Evolutionary conservation across 1,140 invertebrate species (phyloP).

Genomic region (Drosophila pseudoananassae): DNA sequence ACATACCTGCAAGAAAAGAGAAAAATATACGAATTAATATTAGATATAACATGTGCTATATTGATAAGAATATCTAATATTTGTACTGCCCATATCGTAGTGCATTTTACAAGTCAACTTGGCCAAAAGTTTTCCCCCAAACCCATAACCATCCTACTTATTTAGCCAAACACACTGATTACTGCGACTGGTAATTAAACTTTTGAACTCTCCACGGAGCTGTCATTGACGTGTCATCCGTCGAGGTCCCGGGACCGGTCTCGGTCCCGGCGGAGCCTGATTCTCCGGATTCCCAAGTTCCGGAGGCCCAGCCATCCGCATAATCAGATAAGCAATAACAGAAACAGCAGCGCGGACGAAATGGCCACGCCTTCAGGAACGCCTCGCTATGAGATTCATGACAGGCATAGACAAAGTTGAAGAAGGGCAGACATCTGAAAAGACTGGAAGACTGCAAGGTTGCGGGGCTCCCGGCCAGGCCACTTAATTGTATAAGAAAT

Average conservation of each 20-base stretch:
- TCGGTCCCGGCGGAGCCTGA: slow-evolving; percentile 3
- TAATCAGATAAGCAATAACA: slow-evolving; percentile 74
- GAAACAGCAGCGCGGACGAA: slow-evolving; percentile 35
- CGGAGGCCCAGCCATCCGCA: slow-evolving; percentile 51
- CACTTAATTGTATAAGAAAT: slow-evolving; percentile 81
- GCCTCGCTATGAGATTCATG: slow-evolving; percentile 68
- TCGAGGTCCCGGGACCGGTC: slow-evolving; percentile 5
- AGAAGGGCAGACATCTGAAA: slow-evolving; percentile 44
- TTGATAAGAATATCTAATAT: too few relatives aligned
- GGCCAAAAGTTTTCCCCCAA: slow-evolving; percentile 9
- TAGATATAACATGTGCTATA: not conserved
- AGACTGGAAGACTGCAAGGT: not conserved
- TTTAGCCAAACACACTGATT: slow-evolving; percentile 63
- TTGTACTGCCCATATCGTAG: not conserved
- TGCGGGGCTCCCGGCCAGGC: slow-evolving; percentile 49
- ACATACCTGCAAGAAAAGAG: slow-evolving; percentile 26
- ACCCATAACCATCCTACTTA: slow-evolving; percentile 27
- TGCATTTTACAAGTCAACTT: not conserved
- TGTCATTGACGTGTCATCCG: slow-evolving; percentile 73
- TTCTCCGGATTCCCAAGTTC: slow-evolving; percentile 9
- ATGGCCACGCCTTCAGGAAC: slow-evolving; percentile 48
- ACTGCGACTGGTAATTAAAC: slow-evolving; percentile 78
- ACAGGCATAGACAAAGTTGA: slow-evolving; percentile 76
- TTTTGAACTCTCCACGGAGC: slow-evolving; percentile 73
- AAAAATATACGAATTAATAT: not conserved